Percentiles rank a stretch among this genome's conserved stretches.
These are phyloP conservation scores for Strigamia transsilvanica DNA, from an alignment of 2,888 invertebrate species.

Conservation along the genomic window DNA sequence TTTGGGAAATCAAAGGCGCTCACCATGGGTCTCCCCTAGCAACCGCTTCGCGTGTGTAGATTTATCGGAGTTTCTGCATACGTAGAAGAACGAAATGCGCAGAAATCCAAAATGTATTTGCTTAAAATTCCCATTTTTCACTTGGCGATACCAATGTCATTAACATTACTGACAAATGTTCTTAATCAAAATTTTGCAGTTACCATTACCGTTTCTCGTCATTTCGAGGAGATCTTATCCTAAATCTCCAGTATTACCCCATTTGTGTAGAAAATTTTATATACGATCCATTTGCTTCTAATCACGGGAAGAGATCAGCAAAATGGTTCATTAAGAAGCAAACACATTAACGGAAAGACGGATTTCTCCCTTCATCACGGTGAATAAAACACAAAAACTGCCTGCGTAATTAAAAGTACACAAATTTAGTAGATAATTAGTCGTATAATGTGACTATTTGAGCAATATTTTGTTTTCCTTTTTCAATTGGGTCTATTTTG, in stretches of 20 bases:
- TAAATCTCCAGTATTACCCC: neutral
- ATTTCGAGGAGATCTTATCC: neutral
- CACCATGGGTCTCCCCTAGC: constrained; percentile 17
- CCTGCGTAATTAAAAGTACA: no score
- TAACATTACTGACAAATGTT: neutral
- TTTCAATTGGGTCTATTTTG: no score
- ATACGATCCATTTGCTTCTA: constrained; percentile 36
- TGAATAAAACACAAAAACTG: neutral
- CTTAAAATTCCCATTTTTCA: no score
- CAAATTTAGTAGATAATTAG: no score
- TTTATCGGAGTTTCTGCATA: neutral
- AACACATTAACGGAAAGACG: constrained; percentile 44
- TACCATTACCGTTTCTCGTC: constrained; percentile 6
- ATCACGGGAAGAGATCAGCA: constrained; percentile 32
- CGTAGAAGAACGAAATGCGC: neutral
- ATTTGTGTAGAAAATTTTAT: constrained; percentile 36
- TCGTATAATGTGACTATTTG: no score
- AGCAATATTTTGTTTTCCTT: no score
- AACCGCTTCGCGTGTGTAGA: neutral
- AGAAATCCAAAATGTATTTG: neutral
- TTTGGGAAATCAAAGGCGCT: constrained; percentile 17
- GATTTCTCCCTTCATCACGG: neutral
- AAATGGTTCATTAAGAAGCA: constrained; percentile 38
- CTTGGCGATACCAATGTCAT: neutral
- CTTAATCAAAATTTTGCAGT: neutral